These are phyloP conservation scores for Sarcophaga variegata DNA, from an alignment of 2,888 invertebrate species.

Conservation along the genomic window DNA sequence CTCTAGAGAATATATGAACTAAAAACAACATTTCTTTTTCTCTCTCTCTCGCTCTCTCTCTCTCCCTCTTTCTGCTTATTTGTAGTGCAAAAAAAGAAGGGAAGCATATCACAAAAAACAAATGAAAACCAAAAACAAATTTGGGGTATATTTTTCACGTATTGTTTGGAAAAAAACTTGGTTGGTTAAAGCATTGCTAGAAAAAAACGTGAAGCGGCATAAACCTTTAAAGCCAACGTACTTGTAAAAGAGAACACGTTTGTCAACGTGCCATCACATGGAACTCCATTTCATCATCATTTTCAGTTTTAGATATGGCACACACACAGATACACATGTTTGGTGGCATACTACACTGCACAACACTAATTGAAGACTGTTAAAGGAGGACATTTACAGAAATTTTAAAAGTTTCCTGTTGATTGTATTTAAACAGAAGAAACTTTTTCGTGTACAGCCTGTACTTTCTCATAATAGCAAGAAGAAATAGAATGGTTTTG, in stretches of 20 bases:
- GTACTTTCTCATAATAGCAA: too few relatives aligned
- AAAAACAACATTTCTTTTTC: background rate
- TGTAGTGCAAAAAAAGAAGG: too few relatives aligned
- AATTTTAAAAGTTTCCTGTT: too few relatives aligned
- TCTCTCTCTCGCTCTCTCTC: too few relatives aligned
- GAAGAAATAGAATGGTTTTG: background rate
- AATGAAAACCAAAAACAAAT: background rate
- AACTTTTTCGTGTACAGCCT: too few relatives aligned
- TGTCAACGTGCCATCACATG: slow-evolving; percentile 37
- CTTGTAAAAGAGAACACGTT: slow-evolving; percentile 32
- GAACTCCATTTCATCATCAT: slow-evolving; percentile 39
- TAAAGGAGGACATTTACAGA: too few relatives aligned
- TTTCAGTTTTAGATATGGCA: slow-evolving; percentile 4
- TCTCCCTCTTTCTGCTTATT: too few relatives aligned
- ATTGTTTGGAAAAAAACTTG: slow-evolving; percentile 19
- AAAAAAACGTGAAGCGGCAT: background rate
- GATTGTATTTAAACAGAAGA: too few relatives aligned
- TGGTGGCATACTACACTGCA: too few relatives aligned
- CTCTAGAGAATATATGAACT: background rate
- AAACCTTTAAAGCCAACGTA: background rate
- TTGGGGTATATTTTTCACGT: background rate
- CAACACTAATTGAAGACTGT: too few relatives aligned
- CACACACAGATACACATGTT: background rate
- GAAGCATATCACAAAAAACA: background rate
- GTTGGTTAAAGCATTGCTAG: background rate